Evolutionary conservation across 2,113 vertebrate genomes (phyloP), one percentile per base, ranked within the genome.

Genomic region (Emydura subglobosa): DNA sequence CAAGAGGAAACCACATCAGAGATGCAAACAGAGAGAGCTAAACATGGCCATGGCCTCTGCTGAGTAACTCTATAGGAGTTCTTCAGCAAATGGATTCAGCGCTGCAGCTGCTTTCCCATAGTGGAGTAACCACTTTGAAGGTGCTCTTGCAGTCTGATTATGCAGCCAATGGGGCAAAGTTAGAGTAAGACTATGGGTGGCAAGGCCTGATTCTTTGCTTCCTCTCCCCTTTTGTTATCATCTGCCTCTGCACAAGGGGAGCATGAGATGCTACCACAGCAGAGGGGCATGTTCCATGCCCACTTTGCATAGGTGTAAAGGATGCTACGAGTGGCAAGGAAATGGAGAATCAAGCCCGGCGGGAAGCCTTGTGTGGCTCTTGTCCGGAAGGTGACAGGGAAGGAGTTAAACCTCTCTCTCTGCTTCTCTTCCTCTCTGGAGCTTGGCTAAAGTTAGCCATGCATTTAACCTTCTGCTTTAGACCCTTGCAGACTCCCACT

Each of bases 351-450:
- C 19, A 44, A 44, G 72, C 72, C 72, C 39, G 12, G 21, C 8
- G 72, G 4, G 10, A 74, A 9, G 39, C 6, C n/a, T 12, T 42
- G 39, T 25, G 19, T 74, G 10, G 22, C 11, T 74, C 39, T 44
- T 25, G 22, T 44, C 72, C 39, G 25, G 39, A 78, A 31, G 49
- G 31, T 19, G 0, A 0, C 0, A 0, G 34, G 27, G 39, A 68
- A 17, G 39, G 79, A 34, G 25, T 8, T 27, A 0, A 5, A 25
- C 31, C n/a, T 9, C 1, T 0, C 0, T 4, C 39, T 42, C 68
- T 74, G 68, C 10, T 19, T 74, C 19, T 17, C 39, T 74, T 74
- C 39, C 5, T 74, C 39, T 74, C n/a, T 24, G 22, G 21, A 9
- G 72, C 39, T 39, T 44, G 10, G 39, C 21, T 68, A n/a, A 68